These are phyloP conservation scores for Balaenoptera acutorostrata DNA, from an alignment of 2,113 vertebrate species.

Conservation along the genomic window DNA sequence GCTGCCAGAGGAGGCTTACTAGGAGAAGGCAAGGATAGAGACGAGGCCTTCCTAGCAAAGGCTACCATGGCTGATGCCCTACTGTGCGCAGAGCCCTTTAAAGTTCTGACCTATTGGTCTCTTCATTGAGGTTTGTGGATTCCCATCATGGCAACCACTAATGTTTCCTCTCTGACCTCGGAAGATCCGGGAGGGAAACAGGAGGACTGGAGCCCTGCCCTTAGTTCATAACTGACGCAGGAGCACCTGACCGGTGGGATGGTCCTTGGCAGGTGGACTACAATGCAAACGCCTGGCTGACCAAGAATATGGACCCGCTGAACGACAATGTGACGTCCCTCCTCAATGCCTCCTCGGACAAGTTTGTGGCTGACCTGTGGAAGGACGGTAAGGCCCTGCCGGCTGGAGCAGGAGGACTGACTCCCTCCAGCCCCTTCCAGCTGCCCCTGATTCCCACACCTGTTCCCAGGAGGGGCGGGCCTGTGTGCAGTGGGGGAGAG, in stretches of 20 bases:
- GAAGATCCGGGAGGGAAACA: not conserved
- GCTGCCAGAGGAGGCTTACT: not conserved
- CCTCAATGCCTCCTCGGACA: slow-evolving; percentile 92
- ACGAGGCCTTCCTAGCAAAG: not conserved
- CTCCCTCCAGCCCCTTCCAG: not conserved
- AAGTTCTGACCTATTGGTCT: not conserved
- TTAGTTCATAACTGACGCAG: not conserved
- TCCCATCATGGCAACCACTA: not conserved
- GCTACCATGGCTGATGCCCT: not conserved
- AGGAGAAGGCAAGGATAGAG: not conserved
- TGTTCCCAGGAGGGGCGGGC: not conserved
- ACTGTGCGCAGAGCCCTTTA: not conserved
- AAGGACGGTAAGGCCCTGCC: slow-evolving; percentile 87
- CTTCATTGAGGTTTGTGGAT: not conserved
- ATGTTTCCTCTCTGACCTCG: not conserved
- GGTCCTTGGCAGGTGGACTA: slow-evolving; percentile 89
- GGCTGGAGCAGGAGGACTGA: not conserved
- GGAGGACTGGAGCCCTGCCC: not conserved
- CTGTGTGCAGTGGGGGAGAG: not conserved
- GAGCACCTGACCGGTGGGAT: not conserved
- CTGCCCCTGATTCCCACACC: not conserved
- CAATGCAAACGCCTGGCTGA: slow-evolving; percentile 91
- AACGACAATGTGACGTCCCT: slow-evolving; percentile 94
- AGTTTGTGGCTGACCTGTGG: slow-evolving; percentile 95
- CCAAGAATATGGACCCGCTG: slow-evolving; percentile 98